Evolutionary conservation across 2,797 vertebrate species (phyloP).

Genomic region (Luscinia luscinia): DNA sequence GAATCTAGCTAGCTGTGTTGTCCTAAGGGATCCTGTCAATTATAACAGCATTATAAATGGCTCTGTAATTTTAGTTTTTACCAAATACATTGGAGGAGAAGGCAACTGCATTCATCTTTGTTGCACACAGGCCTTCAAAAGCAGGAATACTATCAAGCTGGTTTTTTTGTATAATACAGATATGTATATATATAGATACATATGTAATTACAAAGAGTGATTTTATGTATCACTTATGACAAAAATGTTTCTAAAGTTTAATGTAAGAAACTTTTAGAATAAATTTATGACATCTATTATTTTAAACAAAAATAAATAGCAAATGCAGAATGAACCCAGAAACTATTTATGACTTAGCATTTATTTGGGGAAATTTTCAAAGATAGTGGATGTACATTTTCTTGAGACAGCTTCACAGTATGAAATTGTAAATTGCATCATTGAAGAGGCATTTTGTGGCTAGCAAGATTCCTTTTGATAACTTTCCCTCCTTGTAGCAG

Average conservation of each 20-base stretch:
- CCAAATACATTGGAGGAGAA: background rate
- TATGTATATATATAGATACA: too few relatives aligned
- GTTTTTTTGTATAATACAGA: background rate
- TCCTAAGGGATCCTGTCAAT: background rate
- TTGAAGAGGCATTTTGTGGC: background rate
- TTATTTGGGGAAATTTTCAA: background rate
- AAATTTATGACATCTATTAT: background rate
- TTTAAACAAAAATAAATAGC: background rate
- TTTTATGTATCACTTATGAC: background rate
- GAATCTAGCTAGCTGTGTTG: background rate
- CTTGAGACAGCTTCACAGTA: background rate
- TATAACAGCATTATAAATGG: background rate
- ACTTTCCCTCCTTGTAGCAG: background rate
- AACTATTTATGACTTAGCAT: background rate
- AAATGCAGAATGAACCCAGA: background rate
- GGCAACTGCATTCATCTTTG: background rate
- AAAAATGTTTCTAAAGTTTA: background rate
- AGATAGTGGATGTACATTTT: background rate
- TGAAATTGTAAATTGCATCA: background rate
- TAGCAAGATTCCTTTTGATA: background rate
- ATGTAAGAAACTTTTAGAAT: background rate
- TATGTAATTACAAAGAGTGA: background rate
- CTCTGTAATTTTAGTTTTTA: background rate
- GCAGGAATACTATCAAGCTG: background rate
- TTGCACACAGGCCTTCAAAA: background rate